Evolutionary conservation across 2,888 invertebrate species (phyloP).

Genomic region (Germaria angustata): DNA sequence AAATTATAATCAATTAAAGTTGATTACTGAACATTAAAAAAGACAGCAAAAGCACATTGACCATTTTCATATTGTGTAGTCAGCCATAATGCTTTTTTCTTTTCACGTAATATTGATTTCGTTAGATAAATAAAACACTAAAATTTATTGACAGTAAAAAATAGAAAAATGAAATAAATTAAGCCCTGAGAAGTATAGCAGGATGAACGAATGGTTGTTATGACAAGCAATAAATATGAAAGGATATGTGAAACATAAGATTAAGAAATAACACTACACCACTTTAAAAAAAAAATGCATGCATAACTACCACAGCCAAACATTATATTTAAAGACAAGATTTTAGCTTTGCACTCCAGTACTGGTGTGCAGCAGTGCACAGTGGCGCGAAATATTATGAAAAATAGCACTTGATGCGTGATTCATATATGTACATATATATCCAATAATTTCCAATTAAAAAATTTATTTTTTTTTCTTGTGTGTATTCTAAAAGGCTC

Average conservation of each 20-base stretch:
- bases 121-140: constrained; percentile 35
- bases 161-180: not conserved
- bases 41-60: not conserved
- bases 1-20: not conserved
- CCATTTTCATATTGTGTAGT: not conserved
- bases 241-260: not conserved
- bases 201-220: not conserved
- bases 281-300: no score
- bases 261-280: not conserved
- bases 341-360: not conserved
- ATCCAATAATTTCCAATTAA: no score
- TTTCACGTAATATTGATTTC: constrained; percentile 51
- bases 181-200: not conserved
- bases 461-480: no score
- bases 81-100: not conserved
- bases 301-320: not conserved
- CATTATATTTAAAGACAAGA: not conserved
- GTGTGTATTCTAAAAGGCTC: no score
- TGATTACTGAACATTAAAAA: not conserved
- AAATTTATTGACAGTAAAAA: not conserved
- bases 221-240: not conserved
- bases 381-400: not conserved
- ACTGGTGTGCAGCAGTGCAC: not conserved
- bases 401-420: not conserved
- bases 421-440: no score